A percentile compares a stretch with the other conserved stretches of the same genome.
Evolutionary conservation across 2,113 vertebrate species (phyloP).

Genomic region (Chrysochloris asiatica): DNA sequence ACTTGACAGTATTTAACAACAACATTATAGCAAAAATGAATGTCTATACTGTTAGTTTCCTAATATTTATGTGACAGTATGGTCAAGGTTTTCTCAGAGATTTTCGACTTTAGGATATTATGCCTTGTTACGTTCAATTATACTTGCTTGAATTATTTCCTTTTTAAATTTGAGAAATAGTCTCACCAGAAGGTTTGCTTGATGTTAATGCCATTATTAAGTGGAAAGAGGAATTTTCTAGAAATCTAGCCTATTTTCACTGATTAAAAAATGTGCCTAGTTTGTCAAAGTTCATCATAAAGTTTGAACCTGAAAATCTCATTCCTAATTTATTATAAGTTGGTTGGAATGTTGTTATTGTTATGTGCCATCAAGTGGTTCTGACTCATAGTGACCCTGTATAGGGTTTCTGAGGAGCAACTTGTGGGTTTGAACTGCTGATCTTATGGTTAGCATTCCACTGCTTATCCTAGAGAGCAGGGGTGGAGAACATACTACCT

Average conservation of each 20-base stretch:
- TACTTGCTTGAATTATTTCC: background rate
- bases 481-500: no score
- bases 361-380: no score
- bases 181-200: background rate
- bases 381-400: no score
- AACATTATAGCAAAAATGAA: background rate
- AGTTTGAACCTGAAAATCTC: constrained; percentile 45
- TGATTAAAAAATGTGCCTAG: background rate
- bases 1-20: no score
- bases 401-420: no score
- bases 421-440: no score
- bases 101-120: background rate
- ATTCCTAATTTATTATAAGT: background rate
- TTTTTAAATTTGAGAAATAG: background rate
- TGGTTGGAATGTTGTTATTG: no score
- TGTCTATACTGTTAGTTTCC: background rate
- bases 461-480: no score
- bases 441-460: no score
- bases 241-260: background rate
- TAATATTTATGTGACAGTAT: constrained; percentile 21
- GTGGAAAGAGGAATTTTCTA: background rate
- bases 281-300: constrained; percentile 18
- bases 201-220: constrained; percentile 7
- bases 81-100: background rate
- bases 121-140: background rate